These are phyloP conservation scores for Callithrix jacchus DNA, from an alignment of 2,113 vertebrate species.

Conservation along the genomic window DNA sequence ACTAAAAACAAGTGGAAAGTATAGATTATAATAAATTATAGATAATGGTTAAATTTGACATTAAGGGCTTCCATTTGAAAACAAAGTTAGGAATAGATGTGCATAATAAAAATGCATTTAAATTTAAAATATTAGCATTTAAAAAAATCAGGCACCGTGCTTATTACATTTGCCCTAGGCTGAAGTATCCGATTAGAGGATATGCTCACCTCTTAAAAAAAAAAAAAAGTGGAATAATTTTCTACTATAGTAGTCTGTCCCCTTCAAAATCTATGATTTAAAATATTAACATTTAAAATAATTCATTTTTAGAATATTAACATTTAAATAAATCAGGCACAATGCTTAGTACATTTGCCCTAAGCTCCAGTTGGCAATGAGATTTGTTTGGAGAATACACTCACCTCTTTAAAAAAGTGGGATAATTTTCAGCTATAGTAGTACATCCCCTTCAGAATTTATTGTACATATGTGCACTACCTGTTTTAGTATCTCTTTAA, in stretches of 20 bases:
- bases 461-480: neutral
- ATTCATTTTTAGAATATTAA: conserved; percentile 6
- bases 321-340: neutral
- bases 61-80: neutral
- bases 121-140: neutral
- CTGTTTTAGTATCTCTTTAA: conserved; percentile 29
- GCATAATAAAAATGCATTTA: neutral
- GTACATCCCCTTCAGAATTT: neutral
- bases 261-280: neutral
- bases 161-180: neutral
- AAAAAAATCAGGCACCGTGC: neutral
- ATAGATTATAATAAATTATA: neutral
- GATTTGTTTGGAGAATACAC: neutral
- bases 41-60: neutral
- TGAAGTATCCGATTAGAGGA: neutral
- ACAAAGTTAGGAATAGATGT: neutral
- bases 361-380: neutral
- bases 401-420: neutral
- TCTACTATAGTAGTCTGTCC: neutral
- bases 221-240: neutral
- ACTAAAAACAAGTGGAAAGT: neutral
- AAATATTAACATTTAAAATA: no score
- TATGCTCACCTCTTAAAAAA: neutral
- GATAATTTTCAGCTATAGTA: neutral
- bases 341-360: neutral